Percentiles rank a stretch among this genome's conserved stretches.
Conservation (phyloP, 2,797 vertebrate genomes). For the Argya squamiceps region DNA sequence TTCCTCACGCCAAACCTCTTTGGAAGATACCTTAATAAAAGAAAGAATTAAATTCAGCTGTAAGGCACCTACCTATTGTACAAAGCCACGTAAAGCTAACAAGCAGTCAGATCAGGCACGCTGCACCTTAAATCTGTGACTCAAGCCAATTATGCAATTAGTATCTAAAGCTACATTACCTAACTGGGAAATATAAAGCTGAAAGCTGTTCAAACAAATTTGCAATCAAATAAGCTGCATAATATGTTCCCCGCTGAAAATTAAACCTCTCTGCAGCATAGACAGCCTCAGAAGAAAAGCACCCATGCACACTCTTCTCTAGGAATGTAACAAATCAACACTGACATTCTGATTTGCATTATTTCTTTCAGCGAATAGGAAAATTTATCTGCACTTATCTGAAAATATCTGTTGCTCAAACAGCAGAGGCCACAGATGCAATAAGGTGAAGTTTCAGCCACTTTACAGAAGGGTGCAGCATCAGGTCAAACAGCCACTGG, state of each 20-base stretch:
- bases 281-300: slow-evolving; percentile 69
- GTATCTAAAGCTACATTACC: slow-evolving; percentile 67
- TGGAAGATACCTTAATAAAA: background rate
- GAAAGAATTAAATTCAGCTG: slow-evolving; percentile 9
- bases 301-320: slow-evolving; percentile 57
- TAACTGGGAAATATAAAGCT: slow-evolving; percentile 71
- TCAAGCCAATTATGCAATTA: slow-evolving; percentile 71
- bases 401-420: background rate
- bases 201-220: slow-evolving; percentile 76
- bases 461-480: background rate
- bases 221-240: slow-evolving; percentile 75
- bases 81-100: background rate
- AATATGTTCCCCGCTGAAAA: slow-evolving; percentile 71
- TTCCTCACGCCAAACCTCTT: background rate
- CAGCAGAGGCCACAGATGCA: background rate
- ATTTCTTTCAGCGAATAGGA: slow-evolving; percentile 5
- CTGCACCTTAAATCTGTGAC: slow-evolving; percentile 56
- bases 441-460: background rate
- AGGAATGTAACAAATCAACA: slow-evolving; percentile 66
- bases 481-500: background rate
- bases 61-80: background rate
- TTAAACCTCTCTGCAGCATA: slow-evolving; percentile 57
- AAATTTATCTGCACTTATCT: background rate
- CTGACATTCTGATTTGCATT: slow-evolving; percentile 41
- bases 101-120: slow-evolving; percentile 34